Base-by-base conservation (phyloP, 2,888 invertebrate genomes). In the Colostygia pectinataria region DNA sequence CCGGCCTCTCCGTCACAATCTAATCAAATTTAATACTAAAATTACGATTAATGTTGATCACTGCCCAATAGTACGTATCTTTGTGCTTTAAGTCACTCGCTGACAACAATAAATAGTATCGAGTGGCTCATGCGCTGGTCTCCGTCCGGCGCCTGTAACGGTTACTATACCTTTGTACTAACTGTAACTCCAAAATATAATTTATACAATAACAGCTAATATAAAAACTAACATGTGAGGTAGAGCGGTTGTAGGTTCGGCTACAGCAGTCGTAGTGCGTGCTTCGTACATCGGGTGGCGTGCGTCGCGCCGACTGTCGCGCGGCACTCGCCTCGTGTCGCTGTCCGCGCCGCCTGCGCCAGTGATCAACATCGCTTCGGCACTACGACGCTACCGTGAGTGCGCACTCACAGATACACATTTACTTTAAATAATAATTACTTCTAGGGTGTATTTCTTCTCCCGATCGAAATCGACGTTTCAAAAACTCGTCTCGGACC, bases 61-160 rank as follows among this genome's bases (percentile, higher is more conserved):
- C 89, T 89, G 89, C 89, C 89, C 88, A 87, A 83, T 84, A 83
- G 88, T 90, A 89, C 88, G 89, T 89, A 89, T 89, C 77, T 89
- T 89, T 89, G 88, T 88, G 89, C 89, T 85, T 78, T 78, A 75
- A 81, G 81, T 87, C 87, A 80, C 82, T 82, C 83, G 81, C 80
- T 82, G 81, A 83, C 87, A 87, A 88, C 87, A 83, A 84, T 78
- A 80, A 74, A 80, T 79, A 83, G 79, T 76, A 74, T 69, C 74
- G 74, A 80, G 78, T 79, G 74, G 77, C 76, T 74, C 9, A 9
- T 76, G 74, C 77, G 79, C 82, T 55, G 80, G 80, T 65, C 80
- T 77, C 83, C 83, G 81, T 80, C 84, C 83, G 68, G 68, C 77
- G 76, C 72, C 44, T 64, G 57, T 71, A 65, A 68, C 77, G 68